Evolutionary conservation across 2,113 vertebrate genomes (phyloP), one percentile per base, ranked within the genome.

Genomic region (Mus spicilegus): DNA sequence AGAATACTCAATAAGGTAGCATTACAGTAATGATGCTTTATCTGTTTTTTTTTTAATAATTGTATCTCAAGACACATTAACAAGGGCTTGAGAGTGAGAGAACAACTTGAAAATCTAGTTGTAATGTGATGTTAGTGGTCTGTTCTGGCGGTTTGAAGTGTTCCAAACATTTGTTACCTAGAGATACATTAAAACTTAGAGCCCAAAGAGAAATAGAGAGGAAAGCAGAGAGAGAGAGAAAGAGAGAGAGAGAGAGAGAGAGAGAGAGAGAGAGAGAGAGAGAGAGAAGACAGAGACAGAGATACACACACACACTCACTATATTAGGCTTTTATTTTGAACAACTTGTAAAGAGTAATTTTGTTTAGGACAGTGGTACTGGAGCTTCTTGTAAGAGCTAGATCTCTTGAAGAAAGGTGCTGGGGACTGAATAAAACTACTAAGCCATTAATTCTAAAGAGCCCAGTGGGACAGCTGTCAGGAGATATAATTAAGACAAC

Each of bases 121-220:
- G 42, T 89, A 92, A 92, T 81, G 46, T 65, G 28, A 51, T 63
- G 58, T 90, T 95, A 90, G 91, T 92, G 80, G 90, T 96, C 51
- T 93, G 19, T 86, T 22, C n/a, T 95, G 7, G 17, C 88, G 22
- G 51, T 51, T 65, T 72, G 11, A 85, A 88, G 54, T 80, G 76
- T 90, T 93, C 39, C 91, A 51, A 93, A 82, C 5, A 70, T 85
- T 91, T 93, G 70, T 58, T 72, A 80, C 42, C 70, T 26, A 87
- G 42, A 89, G 75, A 76, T 58, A 67, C 5, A 51, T 61, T 85
- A 95, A 90, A 96, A 84, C 10, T 49, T 49, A 36, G 91, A 84
- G 61, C 33, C 54, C 13, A 28, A 28, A 11, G 9, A 84, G 36
- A 73, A 81, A 56, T 28, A 54, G 46, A 86, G 28, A 84, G 36